A percentile compares a stretch with the other conserved stretches of the same genome.
Conservation (phyloP, 2,113 vertebrate genomes). For the Sturnira hondurensis region DNA sequence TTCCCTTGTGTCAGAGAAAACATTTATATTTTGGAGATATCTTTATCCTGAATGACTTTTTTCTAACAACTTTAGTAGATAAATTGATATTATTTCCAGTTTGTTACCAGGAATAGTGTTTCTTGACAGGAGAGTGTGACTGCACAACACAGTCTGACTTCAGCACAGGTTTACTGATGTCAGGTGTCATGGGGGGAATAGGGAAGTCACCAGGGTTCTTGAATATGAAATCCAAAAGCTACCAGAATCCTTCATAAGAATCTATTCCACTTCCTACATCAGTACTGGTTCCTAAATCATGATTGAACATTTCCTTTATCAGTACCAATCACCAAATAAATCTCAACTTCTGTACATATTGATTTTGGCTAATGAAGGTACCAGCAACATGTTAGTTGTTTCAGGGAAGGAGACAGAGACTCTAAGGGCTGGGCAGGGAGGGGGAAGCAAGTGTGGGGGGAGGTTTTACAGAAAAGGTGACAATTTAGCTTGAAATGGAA, state of each 20-base stretch:
- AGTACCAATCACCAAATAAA: not conserved
- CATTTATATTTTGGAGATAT: not conserved
- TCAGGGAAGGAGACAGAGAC: not conserved
- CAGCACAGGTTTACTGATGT: not conserved
- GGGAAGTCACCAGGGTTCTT: not conserved
- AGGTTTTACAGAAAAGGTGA: not conserved
- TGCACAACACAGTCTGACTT: not conserved
- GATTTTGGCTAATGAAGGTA: not conserved
- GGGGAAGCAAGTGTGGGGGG: not conserved
- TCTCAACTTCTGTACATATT: not conserved
- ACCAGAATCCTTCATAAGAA: not conserved
- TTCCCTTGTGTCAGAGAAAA: slow-evolving; percentile 11
- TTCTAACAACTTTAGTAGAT: not conserved
- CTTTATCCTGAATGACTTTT: not conserved
- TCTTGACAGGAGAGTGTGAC: not conserved
- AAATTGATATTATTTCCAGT: slow-evolving; percentile 34
- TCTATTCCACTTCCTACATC: not conserved
- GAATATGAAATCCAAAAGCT: not conserved
- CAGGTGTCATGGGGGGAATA: not conserved
- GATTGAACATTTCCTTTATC: not conserved
- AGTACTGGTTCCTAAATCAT: not conserved
- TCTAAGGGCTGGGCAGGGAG: not conserved
- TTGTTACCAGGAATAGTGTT: slow-evolving; percentile 51
- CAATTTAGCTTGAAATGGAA: not conserved
- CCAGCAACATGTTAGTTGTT: not conserved